These are phyloP conservation scores for Pseudochaenichthys georgianus DNA, from an alignment of 2,797 vertebrate species.

Conservation along the genomic window DNA sequence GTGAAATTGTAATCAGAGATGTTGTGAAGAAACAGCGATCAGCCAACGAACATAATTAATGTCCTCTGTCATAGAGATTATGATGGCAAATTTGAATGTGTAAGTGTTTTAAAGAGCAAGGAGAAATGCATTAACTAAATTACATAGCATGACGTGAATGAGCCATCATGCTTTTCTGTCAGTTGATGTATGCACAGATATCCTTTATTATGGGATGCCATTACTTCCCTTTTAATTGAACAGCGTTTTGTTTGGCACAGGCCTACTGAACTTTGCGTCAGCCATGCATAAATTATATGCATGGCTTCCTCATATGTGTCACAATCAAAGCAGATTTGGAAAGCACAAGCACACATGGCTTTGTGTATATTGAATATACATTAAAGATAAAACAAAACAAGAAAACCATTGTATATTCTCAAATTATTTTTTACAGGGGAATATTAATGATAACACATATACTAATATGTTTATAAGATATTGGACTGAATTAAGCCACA, in stretches of 20 bases:
- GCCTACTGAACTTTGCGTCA: constrained; percentile 80
- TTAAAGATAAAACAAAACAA: constrained; percentile 21
- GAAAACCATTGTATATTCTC: not conserved
- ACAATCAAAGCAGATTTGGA: constrained; percentile 78
- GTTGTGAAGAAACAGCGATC: constrained; percentile 95
- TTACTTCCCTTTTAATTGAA: constrained; percentile 87
- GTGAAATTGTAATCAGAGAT: constrained; percentile 99
- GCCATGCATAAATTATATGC: constrained; percentile 83
- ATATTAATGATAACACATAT: constrained; percentile 38
- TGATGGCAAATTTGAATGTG: constrained; percentile 90
- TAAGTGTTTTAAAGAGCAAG: constrained; percentile 90
- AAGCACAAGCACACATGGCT: constrained; percentile 62
- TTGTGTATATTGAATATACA: constrained; percentile 25
- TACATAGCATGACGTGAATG: constrained; percentile 83
- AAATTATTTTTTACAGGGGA: constrained; percentile 37
- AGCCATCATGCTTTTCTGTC: constrained; percentile 80
- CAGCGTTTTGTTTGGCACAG: constrained; percentile 79
- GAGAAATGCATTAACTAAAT: constrained; percentile 87
- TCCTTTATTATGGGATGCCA: constrained; percentile 83
- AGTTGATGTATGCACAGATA: constrained; percentile 79
- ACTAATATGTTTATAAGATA: constrained; percentile 54
- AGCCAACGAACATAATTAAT: constrained; percentile 96
- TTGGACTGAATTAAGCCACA: constrained; percentile 55
- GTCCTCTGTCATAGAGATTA: constrained; percentile 96
- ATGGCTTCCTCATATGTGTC: constrained; percentile 76